Base-by-base conservation (phyloP, 2,113 vertebrate species). In the Sceloporus tristichus region DNA sequence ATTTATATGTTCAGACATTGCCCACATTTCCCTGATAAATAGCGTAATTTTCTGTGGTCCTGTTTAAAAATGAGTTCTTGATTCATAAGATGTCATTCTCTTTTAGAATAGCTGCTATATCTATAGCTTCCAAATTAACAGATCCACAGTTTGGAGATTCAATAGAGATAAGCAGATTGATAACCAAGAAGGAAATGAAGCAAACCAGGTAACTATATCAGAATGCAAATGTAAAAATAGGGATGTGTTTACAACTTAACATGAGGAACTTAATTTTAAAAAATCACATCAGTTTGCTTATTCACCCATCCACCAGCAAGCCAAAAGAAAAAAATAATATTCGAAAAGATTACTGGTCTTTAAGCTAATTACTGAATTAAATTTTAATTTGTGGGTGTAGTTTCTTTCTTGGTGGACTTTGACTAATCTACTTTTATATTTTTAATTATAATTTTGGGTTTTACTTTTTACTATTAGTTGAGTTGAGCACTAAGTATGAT, bases 111-210 rank as follows among this genome's bases (percentile, higher is more conserved):
- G 97, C 99, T 95, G 98, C 99, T 94, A 98, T 99, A 94, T 97
- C 98, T 91, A 98, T 99, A 97, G 99, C 98, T 85, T 98, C 98
- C 90, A 99, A 98, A 92, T 96, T 99, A 93, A 98, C 98, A 25
- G 99, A 99, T 94, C 97, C 99, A 94, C 98, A 99, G 85, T 98
- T 98, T 79, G 99, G 99, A 1, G 98, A 99, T 91, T 98, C 98
- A 0, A 98, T 99, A 95, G 99, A 99, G 94, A 99, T 99, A 65
- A 97, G 97, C 84, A 98, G 97, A 19, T 94, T 99, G 87, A 98
- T 99, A 95, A 98, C 98, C 0, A 99, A 99, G 96, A 99, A 98
- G 92, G 99, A 99, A 97, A 95, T 97, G 84, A 98, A 98, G 87
- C 98, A 98, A 95, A 96, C 97, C 86, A 98, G 98, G 99, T 99